phyloP scores from a whole-genome alignment of 2,113 vertebrate species.

The Campylorhamphus procurvoides region DNA sequence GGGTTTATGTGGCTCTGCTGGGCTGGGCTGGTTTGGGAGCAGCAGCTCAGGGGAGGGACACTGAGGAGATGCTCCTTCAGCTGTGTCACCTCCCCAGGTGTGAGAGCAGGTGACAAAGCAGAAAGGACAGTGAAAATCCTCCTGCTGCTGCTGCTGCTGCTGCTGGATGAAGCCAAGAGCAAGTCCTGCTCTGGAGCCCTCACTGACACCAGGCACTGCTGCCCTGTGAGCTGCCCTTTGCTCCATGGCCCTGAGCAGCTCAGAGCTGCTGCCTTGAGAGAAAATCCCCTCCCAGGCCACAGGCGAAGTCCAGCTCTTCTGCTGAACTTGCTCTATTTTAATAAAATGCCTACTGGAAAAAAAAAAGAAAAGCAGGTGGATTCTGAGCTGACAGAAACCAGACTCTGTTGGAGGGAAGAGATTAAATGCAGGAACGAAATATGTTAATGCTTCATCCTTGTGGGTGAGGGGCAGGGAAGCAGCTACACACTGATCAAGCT shows the following conservation, averaged over 20 bases:
- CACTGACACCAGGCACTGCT: rapidly evolving
- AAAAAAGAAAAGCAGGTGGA: not conserved
- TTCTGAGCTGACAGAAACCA: not conserved
- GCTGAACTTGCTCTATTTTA: not conserved
- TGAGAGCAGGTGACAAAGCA: not conserved
- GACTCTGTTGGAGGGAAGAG: not conserved
- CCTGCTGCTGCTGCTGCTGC: not conserved
- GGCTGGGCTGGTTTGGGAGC: not conserved
- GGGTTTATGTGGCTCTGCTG: not conserved
- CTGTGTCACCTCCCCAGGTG: not conserved
- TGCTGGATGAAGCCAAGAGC: not conserved
- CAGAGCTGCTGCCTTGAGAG: not conserved
- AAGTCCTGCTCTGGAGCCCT: not conserved
- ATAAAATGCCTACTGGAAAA: not conserved
- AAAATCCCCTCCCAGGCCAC: not conserved
- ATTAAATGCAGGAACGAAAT: not conserved
- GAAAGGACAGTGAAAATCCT: not conserved
- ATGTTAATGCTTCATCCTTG: not conserved
- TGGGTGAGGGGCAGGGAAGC: not conserved
- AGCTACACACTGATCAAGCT: not conserved
- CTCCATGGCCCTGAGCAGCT: not conserved
- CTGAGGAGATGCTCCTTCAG: rapidly evolving
- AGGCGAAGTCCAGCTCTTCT: not conserved
- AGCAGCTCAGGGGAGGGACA: not conserved
- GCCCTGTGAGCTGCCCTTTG: not conserved